A percentile compares a stretch with the other conserved stretches of the same genome.
These are phyloP conservation scores for Falco naumanni DNA, from an alignment of 2,797 vertebrate species.

Conservation along the genomic window DNA sequence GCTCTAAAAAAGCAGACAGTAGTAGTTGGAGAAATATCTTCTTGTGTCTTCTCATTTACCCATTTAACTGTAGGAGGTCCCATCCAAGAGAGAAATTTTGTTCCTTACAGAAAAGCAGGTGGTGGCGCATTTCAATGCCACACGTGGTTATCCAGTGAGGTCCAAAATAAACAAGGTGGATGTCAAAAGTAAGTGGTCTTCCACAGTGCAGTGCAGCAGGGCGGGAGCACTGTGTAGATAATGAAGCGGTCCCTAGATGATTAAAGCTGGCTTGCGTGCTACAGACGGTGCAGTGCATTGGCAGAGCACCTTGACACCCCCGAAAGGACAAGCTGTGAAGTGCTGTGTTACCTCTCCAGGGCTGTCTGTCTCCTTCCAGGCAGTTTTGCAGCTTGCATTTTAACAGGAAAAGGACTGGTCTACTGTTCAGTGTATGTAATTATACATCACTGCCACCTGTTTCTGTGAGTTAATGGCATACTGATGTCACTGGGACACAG, in stretches of 20 bases:
- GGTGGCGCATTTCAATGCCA: background rate
- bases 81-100: background rate
- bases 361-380: background rate
- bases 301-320: background rate
- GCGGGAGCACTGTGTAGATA: background rate
- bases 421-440: background rate
- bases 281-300: background rate
- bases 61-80: background rate
- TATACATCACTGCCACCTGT: background rate
- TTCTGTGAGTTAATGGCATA: background rate
- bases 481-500: background rate
- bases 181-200: background rate
- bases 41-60: fast-evolving
- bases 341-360: background rate
- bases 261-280: background rate
- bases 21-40: background rate
- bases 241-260: background rate
- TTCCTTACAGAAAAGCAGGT: background rate
- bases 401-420: background rate
- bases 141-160: background rate
- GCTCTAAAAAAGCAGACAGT: background rate
- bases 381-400: background rate
- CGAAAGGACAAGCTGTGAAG: background rate
- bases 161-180: background rate
- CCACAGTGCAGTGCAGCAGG: background rate